phyloP scores from a whole-genome alignment of 2,113 vertebrate species.

The Amblyopsis rosae region DNA sequence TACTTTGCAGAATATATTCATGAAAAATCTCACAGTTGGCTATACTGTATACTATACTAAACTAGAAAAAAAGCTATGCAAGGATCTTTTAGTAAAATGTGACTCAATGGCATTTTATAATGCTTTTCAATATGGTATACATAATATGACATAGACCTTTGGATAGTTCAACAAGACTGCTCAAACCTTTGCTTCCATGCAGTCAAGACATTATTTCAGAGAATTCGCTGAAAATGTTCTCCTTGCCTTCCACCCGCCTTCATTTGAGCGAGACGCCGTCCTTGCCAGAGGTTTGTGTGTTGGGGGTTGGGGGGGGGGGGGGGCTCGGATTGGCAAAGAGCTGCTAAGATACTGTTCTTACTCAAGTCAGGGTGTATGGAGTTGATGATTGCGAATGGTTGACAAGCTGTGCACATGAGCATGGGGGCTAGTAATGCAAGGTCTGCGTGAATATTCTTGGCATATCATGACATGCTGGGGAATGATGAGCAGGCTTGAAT shows the following conservation, averaged over 20 bases:
- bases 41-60: background rate
- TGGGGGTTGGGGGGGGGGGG: too few species aligned
- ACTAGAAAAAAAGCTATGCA: background rate
- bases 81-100: slow-evolving; percentile 52
- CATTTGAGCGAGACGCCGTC: slow-evolving; percentile 49
- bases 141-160: slow-evolving; percentile 52
- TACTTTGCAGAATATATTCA: background rate
- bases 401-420: slow-evolving; percentile 57
- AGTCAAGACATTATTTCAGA: slow-evolving; percentile 47
- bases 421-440: slow-evolving; percentile 67
- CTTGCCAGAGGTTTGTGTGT: slow-evolving; percentile 14
- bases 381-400: slow-evolving; percentile 56
- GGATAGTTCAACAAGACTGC: slow-evolving; percentile 40
- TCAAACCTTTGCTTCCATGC: slow-evolving; percentile 56
- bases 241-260: slow-evolving; percentile 53
- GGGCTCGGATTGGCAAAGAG: slow-evolving; percentile 39
- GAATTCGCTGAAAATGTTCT: slow-evolving; percentile 35
- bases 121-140: slow-evolving; percentile 19
- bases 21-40: slow-evolving; percentile 9
- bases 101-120: slow-evolving; percentile 27
- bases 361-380: slow-evolving; percentile 51
- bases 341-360: slow-evolving; percentile 59
- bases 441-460: slow-evolving; percentile 25
- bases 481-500: background rate
- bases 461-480: background rate